A percentile compares a stretch with the other conserved stretches of the same genome.
phyloP scores from a whole-genome alignment of 1,140 invertebrate genomes.

The Antheraea pernyi region DNA sequence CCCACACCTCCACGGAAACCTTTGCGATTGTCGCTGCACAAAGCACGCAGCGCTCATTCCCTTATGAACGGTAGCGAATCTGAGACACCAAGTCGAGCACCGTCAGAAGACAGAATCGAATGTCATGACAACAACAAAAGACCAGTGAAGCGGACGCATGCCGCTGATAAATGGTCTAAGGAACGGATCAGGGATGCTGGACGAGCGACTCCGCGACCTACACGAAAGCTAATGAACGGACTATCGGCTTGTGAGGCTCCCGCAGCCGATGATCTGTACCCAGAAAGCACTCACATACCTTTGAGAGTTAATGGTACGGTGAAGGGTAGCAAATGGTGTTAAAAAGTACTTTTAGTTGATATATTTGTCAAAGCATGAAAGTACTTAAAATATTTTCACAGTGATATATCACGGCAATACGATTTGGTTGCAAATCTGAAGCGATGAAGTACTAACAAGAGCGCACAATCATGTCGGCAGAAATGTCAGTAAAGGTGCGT shows the following conservation, averaged over 20 bases:
- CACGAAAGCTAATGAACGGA: constrained; percentile 41
- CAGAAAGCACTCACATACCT: constrained; percentile 42
- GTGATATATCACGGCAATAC: too few relatives aligned
- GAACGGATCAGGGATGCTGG: constrained; percentile 45
- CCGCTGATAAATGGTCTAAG: constrained; percentile 47
- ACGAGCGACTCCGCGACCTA: constrained; percentile 52
- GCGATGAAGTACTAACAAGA: too few relatives aligned
- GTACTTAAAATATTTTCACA: too few relatives aligned
- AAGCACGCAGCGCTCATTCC: constrained; percentile 89
- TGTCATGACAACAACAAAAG: constrained; percentile 39
- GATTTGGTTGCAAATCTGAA: too few relatives aligned
- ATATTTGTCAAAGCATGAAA: too few relatives aligned
- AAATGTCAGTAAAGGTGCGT: too few relatives aligned
- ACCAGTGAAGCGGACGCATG: constrained; percentile 61
- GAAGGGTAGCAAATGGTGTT: constrained; percentile 53
- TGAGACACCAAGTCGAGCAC: constrained; percentile 50
- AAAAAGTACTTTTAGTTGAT: constrained; percentile 12
- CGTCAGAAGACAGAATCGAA: constrained; percentile 43
- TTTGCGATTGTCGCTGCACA: constrained; percentile 88
- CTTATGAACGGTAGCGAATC: constrained; percentile 78
- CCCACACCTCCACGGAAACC: constrained; percentile 92
- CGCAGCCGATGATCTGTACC: constrained; percentile 61
- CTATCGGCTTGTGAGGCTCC: constrained; percentile 48
- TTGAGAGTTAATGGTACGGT: constrained; percentile 28
- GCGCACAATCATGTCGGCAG: too few relatives aligned